Evolutionary conservation across 2,888 invertebrate species (phyloP).

Genomic region (Sisyra terminalis): DNA sequence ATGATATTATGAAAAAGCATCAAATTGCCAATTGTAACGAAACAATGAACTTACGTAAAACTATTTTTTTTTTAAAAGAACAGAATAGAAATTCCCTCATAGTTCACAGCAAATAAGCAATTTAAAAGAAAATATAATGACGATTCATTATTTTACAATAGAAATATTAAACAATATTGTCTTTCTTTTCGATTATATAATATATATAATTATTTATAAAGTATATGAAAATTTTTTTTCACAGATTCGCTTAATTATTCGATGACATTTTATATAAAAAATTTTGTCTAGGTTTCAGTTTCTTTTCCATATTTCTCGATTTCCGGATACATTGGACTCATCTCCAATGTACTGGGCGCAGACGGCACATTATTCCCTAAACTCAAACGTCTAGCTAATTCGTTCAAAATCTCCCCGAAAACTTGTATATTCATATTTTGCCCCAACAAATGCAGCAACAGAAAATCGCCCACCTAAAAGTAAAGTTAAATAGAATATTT

Average conservation of each 20-base stretch:
- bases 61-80: no score
- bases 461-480: conserved; percentile 69
- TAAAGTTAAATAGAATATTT: not conserved
- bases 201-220: conserved; percentile 4
- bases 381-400: conserved; percentile 52
- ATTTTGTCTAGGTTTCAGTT: conserved; percentile 50
- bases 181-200: not conserved
- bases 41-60: no score
- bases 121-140: conserved; percentile 10
- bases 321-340: conserved; percentile 71
- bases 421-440: conserved; percentile 74
- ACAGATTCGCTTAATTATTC: conserved; percentile 4
- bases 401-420: conserved; percentile 65
- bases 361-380: conserved; percentile 61
- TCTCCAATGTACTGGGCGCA: conserved; percentile 73
- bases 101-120: no score
- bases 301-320: conserved; percentile 66
- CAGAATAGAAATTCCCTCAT: no score
- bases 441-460: conserved; percentile 65
- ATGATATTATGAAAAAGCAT: no score
- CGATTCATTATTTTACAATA: conserved; percentile 8
- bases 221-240: conserved; percentile 2
- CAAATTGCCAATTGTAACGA: no score
- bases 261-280: not conserved
- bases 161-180: not conserved